Conservation (phyloP, 2,797 vertebrate genomes). For the Xyrichtys novacula region DNA sequence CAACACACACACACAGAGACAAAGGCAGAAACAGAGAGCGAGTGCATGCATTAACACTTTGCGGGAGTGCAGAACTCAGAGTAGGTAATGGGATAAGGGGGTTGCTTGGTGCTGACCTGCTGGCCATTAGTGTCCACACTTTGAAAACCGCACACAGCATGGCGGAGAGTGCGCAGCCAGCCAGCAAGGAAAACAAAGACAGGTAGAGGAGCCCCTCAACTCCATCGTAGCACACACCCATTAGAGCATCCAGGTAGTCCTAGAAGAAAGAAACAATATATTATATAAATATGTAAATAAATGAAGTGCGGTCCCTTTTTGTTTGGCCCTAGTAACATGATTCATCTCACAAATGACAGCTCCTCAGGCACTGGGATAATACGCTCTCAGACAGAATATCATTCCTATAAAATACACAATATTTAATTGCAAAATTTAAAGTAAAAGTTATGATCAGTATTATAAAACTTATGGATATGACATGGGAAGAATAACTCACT, state of each 20-base stretch:
- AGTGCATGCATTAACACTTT: conserved; percentile 56
- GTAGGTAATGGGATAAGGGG: conserved; percentile 58
- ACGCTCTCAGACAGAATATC: no score
- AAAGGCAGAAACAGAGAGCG: conserved; percentile 28
- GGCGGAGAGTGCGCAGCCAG: conserved; percentile 87
- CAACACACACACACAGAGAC: not conserved
- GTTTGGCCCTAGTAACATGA: conserved; percentile 11
- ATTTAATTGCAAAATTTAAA: no score
- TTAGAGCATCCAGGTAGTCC: conserved; percentile 94
- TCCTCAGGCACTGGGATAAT: no score
- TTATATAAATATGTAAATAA: not conserved
- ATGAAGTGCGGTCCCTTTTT: conserved; percentile 5
- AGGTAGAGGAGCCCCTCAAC: conserved; percentile 96
- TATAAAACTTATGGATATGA: not conserved
- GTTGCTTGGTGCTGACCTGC: conserved; percentile 83
- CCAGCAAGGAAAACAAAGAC: conserved; percentile 93
- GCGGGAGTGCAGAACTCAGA: conserved; percentile 35
- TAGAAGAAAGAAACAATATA: conserved; percentile 56
- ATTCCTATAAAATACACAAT: no score
- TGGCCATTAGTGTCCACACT: conserved; percentile 87
- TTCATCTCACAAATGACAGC: not conserved
- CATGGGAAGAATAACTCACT: no score
- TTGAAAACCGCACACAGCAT: conserved; percentile 87
- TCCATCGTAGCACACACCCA: conserved; percentile 95
- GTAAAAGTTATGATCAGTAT: no score